Evolutionary conservation across 2,113 vertebrate species (phyloP), one percentile per base, ranked within the genome.

Genomic region (Chloropsis cyanopogon): DNA sequence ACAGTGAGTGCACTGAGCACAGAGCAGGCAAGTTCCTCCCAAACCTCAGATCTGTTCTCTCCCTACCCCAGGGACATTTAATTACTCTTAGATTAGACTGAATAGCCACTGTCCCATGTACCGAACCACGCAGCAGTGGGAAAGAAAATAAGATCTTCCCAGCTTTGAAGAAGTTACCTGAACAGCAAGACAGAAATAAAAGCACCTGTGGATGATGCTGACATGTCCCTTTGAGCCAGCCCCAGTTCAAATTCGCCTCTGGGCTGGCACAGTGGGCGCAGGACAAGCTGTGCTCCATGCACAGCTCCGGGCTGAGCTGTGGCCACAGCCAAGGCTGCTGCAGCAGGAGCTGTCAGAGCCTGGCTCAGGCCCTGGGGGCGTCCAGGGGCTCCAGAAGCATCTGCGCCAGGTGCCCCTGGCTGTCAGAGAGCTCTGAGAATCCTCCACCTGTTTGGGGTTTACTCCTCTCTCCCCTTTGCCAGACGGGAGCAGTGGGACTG

Each of bases 401-500:
- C 52, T 53, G 28, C 22, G 31, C 3, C 17, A 28, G 25, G 35
- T 3, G 22, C 12, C 37, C 13, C 16, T 7, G 50, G 14, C 41
- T 31, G 22, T 7, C 25, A 14, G 18, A 12, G 5, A 6, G 19
- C 26, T 26, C 76, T 12, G 42, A 28, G 0, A 8, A 13, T 3
- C 15, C 20, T 25, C n/a, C 4, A 0, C 12, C 18, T 5, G 2
- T 4, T 2, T 11, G 35, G 35, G 59, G 17, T 25, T 46, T 1
- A 4, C 11, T 25, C 0, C 46, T 21, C 29, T 12, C 28, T 46
- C 26, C n/a, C 41, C 47, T 25, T 6, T 8, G 33, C 61, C 47
- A 3, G 2, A 1, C 2, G 29, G 5, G 72, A 56, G 56, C 42
- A 39, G 42, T 0, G 19, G 21, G 41, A 4, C 29, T 1, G 3